These are phyloP conservation scores for Felis chaus DNA, from an alignment of 2,113 vertebrate species.

Conservation along the genomic window DNA sequence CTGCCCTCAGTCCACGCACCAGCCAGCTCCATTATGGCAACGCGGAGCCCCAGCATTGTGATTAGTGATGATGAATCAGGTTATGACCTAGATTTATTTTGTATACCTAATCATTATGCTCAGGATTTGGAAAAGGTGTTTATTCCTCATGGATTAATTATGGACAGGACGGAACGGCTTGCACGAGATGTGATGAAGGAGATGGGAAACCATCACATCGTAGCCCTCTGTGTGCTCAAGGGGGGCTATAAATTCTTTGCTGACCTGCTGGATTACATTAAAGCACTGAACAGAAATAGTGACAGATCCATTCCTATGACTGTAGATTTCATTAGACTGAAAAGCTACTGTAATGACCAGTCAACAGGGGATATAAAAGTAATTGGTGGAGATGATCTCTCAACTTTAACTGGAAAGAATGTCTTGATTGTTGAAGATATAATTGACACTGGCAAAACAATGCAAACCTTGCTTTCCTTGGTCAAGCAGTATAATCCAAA, in stretches of 20 bases:
- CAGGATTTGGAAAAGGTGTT: background rate
- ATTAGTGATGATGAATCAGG: background rate
- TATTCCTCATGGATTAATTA: background rate
- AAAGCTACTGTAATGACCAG: slow-evolving; percentile 91
- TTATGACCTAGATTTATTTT: background rate
- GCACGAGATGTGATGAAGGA: slow-evolving; percentile 98
- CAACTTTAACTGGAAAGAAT: slow-evolving; percentile 40
- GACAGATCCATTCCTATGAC: slow-evolving; percentile 99
- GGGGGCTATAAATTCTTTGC: slow-evolving; percentile 99
- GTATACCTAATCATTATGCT: background rate
- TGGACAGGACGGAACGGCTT: slow-evolving; percentile 93
- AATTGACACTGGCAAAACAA: slow-evolving; percentile 99
- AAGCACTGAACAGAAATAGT: slow-evolving; percentile 98
- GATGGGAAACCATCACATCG: slow-evolving; percentile 98
- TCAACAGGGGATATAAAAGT: background rate
- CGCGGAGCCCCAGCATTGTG: background rate
- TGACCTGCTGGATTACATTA: slow-evolving; percentile 98
- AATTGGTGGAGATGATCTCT: background rate
- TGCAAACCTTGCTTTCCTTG: slow-evolving; percentile 95
- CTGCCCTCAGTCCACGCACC: background rate
- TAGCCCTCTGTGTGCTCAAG: slow-evolving; percentile 98
- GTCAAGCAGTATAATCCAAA: slow-evolving; percentile 97
- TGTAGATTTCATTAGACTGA: slow-evolving; percentile 98
- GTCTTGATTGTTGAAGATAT: slow-evolving; percentile 89
- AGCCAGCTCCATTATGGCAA: background rate